These are phyloP conservation scores for Sycophila sp. DNA, from an alignment of 1,140 invertebrate genomes.

Conservation along the genomic window DNA sequence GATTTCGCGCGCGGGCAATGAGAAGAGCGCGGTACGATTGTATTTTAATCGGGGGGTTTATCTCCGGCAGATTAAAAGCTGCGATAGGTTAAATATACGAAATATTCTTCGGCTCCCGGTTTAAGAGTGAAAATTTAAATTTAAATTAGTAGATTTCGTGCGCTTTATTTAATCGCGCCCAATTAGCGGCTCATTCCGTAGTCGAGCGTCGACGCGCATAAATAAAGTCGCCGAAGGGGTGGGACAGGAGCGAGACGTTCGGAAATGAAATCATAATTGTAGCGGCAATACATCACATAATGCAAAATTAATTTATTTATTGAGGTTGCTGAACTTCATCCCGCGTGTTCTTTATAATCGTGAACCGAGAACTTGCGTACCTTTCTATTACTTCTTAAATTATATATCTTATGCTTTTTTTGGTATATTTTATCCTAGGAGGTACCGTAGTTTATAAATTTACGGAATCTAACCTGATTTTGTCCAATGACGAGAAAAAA, in stretches of 20 bases:
- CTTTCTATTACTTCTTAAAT: neutral
- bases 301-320: neutral
- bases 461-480: no score
- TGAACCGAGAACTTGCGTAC: no score
- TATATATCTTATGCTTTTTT: neutral
- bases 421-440: no score
- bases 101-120: constrained; percentile 9
- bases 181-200: constrained; percentile 25
- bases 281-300: neutral
- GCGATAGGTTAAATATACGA: neutral
- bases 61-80: constrained; percentile 19
- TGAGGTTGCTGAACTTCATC: constrained; percentile 16
- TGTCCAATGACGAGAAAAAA: no score
- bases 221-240: neutral
- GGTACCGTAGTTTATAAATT: no score
- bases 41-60: constrained; percentile 9
- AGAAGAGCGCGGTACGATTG: neutral
- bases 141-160: constrained; percentile 6
- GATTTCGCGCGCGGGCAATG: neutral
- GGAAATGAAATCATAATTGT: constrained; percentile 23
- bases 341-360: constrained; percentile 7
- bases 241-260: neutral
- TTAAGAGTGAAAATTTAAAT: constrained; percentile 33
- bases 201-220: neutral
- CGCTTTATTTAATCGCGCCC: constrained; percentile 21